Base-by-base conservation (phyloP, 2,113 vertebrate genomes). In the Abramis brama region DNA sequence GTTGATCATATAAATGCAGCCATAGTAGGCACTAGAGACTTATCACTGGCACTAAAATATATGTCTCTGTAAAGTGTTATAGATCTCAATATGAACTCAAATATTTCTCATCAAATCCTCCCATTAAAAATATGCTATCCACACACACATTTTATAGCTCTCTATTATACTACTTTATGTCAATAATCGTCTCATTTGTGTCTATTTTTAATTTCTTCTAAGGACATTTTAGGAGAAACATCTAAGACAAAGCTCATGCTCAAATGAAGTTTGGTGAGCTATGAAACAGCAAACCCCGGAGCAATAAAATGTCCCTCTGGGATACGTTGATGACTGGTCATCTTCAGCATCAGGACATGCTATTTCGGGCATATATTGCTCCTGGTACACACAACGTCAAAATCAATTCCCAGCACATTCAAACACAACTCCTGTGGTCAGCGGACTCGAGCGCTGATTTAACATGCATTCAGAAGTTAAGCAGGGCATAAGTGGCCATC, bases 361-460 rank as follows among this genome's bases (percentile, higher is more conserved):
- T 80, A 47, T 66, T 81, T 47, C 39, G 2, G n/a, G 59, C 59
- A 25, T 82, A 12, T 68, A 30, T 82, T 82, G 39, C 45, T 68
- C 45, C 25, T 66, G 79, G 79, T 39, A 50, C 30, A 47, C 79
- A 21, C 60, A 82, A 82, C 43, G 4, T 68, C 62, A 82, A 82
- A 50, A 82, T 82, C 79, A 82, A 82, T 82, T 82, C 62, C 43
- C 60, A 82, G 62, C 79, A 82, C 19, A 45, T 17, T 50, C 62
- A 68, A 82, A 82, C 60, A n/a, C 79, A 68, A 23, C 79, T 82
- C 79, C 79, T 82, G 79, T 25, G 79, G 79, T 82, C 79, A 68
- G 39, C 27, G 1, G 8, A 66, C 19, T 82, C 79, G 39, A 82
- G 62, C 45, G 7, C 79, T 82, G n/a, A 60, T 68, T 82, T 50